Base-by-base conservation (phyloP, 2,797 vertebrate species). In the Anabas testudineus region DNA sequence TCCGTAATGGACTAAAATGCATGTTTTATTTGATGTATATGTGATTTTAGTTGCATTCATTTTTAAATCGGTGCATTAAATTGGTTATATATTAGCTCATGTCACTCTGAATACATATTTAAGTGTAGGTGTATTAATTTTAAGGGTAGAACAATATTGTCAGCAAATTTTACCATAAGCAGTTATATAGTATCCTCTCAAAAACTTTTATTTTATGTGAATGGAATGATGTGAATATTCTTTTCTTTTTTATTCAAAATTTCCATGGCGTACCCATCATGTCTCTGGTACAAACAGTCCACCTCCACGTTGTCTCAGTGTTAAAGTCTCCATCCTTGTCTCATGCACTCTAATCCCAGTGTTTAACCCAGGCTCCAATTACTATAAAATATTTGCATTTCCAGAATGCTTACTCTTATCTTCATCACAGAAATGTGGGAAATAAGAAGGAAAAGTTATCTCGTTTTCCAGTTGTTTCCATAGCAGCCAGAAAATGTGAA, bases 361-460 rank as follows among this genome's bases (percentile, higher is more conserved):
- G 73, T 87, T 83, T 78, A n/a, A 82, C 62, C 64, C 16, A 62
- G 47, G 22, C 57, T 86, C 66, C 76, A 90, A 84, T 88, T 86
- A 88, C 45, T 70, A 14, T 28, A 30, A 36, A 67, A 64, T 67
- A 58, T 76, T 46, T 71, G 54, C 30, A 71, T 82, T 85, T 77
- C 15, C 55, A 56, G 55, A 52, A n/a, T 2, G 16, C 41, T 14
- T 32, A 58, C 34, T 69, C 66, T 83, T 86, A 88, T 85, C 83
- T 79, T 30, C 47, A 51, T 34, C 57, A 59, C 15, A 63, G 64
- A 79, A 51, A 71, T 52, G 68, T 48, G 42, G 39, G 71, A 80
- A 58, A 60, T 0, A 39, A 34, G 52, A 54, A 34, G 42, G 49
- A 74, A 1, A 46, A 76, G 58, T 80, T 78, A 83, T 90, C 67